Percentiles rank a stretch among this genome's conserved stretches.
Evolutionary conservation across 2,888 invertebrate species (phyloP).

Genomic region (Eubasilissa splendida): DNA sequence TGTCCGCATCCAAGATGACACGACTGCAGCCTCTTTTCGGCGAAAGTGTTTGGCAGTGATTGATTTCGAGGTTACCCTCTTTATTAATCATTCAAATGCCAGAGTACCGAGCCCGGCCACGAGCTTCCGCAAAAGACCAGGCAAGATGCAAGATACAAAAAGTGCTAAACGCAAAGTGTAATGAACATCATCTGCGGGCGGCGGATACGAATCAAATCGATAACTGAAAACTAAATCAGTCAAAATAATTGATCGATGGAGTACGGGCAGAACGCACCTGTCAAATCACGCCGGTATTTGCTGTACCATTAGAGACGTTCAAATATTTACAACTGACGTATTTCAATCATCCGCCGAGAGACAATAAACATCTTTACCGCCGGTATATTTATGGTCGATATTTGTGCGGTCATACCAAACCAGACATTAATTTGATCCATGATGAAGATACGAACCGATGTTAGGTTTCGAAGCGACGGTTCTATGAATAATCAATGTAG

Average conservation of each 20-base stretch:
- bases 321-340: slow-evolving; percentile 27
- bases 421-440: slow-evolving; percentile 8
- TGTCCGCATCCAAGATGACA: slow-evolving; percentile 20
- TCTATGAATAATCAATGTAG: slow-evolving; percentile 41
- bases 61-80: slow-evolving; percentile 39
- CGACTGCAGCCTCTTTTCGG: slow-evolving; percentile 8
- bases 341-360: slow-evolving; percentile 11
- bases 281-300: slow-evolving; percentile 48
- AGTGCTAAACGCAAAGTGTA: too few species aligned
- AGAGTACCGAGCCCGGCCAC: slow-evolving; percentile 2
- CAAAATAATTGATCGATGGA: slow-evolving; percentile 42
- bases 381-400: slow-evolving; percentile 20
- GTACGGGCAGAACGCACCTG: slow-evolving; percentile 43
- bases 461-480: slow-evolving; percentile 23
- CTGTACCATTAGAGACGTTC: slow-evolving; percentile 28
- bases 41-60: slow-evolving; percentile 39
- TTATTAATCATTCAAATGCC: slow-evolving; percentile 19
- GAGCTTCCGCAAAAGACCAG: not conserved
- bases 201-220: slow-evolving; percentile 14
- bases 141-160: not conserved
- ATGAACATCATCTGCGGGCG: not conserved
- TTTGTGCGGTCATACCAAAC: slow-evolving; percentile 11
- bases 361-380: slow-evolving; percentile 15
- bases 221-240: slow-evolving; percentile 40
- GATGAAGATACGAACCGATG: slow-evolving; percentile 17